These are phyloP conservation scores for Crocidura indochinensis DNA, from an alignment of 2,797 vertebrate species.

Conservation along the genomic window DNA sequence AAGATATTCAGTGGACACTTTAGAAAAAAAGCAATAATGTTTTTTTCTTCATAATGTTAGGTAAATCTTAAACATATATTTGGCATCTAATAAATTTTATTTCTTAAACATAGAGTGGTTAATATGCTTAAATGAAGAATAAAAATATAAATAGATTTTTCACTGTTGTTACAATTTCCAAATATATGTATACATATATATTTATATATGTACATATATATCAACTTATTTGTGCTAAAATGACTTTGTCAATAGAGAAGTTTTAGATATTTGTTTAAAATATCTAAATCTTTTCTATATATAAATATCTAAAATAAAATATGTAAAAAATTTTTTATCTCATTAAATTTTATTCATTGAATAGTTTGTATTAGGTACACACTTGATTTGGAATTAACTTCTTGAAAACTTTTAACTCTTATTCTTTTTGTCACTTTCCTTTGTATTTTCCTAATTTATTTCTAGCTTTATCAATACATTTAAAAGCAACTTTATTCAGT, in stretches of 20 bases:
- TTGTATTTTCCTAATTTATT: conserved; percentile 20
- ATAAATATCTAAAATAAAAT: background rate
- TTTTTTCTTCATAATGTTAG: conserved; percentile 6
- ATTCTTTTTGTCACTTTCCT: conserved; percentile 27
- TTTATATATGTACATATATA: background rate
- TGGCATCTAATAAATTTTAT: conserved; percentile 42
- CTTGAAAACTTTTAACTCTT: conserved; percentile 1
- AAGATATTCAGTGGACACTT: background rate
- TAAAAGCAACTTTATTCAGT: conserved; percentile 35
- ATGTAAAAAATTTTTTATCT: conserved; percentile 18
- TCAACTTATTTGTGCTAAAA: conserved; percentile 42
- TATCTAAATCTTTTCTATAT: background rate
- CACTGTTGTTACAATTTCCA: conserved; percentile 36
- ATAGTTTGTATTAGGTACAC: background rate
- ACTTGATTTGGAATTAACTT: conserved; percentile 21
- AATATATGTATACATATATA: background rate
- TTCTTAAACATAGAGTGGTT: conserved; percentile 50
- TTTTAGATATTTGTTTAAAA: conserved; percentile 9
- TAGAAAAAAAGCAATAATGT: conserved; percentile 46
- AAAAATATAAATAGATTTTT: conserved; percentile 29
- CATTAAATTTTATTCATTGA: conserved; percentile 49
- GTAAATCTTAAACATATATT: background rate
- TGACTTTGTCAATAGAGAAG: conserved; percentile 15
- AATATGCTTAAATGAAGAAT: conserved; percentile 37
- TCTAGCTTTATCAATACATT: conserved; percentile 30